These are phyloP conservation scores for Temnothorax nylanderi DNA, from an alignment of 1,140 invertebrate genomes.

Conservation along the genomic window DNA sequence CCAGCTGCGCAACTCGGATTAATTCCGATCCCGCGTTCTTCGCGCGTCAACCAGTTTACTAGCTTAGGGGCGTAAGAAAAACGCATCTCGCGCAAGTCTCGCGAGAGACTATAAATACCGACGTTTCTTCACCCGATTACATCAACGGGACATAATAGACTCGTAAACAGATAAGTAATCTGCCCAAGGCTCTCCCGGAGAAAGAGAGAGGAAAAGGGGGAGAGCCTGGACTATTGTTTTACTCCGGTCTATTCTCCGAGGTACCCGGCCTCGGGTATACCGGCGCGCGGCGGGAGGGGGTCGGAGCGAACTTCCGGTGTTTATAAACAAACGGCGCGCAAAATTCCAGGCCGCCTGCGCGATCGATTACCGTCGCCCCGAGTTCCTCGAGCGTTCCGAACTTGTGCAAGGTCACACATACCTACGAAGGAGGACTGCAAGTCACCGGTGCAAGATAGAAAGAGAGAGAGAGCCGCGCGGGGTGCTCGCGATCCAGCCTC, in stretches of 20 bases:
- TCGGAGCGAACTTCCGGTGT: constrained; percentile 22
- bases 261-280: neutral
- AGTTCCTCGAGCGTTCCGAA: constrained; percentile 63
- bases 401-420: constrained; percentile 62
- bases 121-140: neutral
- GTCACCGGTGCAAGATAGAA: constrained; percentile 20
- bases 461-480: neutral
- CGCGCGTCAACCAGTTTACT: neutral
- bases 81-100: neutral
- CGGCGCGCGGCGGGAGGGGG: neutral
- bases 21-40: constrained; percentile 31
- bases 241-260: neutral
- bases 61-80: neutral
- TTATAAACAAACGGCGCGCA: constrained; percentile 35
- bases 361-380: constrained; percentile 42
- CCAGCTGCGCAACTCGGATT: constrained; percentile 50
- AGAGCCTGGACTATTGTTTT: neutral
- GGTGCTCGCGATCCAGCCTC: neutral
- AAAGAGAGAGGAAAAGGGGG: no score
- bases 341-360: constrained; percentile 40
- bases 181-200: no score
- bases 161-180: no score
- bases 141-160: neutral
- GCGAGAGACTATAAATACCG: neutral
- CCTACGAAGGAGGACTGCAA: constrained; percentile 50